Evolutionary conservation across 2,797 vertebrate species (phyloP), one percentile per base, ranked within the genome.

Genomic region (Acipenser transmontanus): DNA sequence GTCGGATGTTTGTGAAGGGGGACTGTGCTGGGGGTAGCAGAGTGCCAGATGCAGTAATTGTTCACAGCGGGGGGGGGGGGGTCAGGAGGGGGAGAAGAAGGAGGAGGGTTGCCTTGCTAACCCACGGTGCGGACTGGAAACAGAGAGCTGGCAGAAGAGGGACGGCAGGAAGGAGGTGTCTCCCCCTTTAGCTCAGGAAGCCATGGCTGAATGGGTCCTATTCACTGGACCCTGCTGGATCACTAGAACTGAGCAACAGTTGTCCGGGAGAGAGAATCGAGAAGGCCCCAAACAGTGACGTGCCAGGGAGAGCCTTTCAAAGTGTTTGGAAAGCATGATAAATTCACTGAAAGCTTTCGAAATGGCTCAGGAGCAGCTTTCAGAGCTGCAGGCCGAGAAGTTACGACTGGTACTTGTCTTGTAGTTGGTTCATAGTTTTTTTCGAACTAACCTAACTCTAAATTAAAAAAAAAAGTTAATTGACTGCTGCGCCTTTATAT

Each of bases 11-110:
- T 70, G 80, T 68, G 72, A 64, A 52, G 56, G 67, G 80, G 73
- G 49, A 49, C 8, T 13, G 50, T 9, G 59, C 9, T 20, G 51
- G 54, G 64, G 66, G 51, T 71, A 61, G 12, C 49, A 62, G 48
- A 50, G 65, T 57, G 57, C 70, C 80, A 82, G 81, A 87, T 84
- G 75, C 78, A 77, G 71, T 68, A 62, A 83, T 80, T 75, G 74
- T 77, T 84, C 70, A 71, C 82, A 82, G 73, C 74, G 68, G 61
- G 65, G 62, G 54, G 47, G n/a, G 0, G 6, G 7, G 69, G 59
- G 68, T 69, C 70, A 68, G 48, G 66, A 54, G 49, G 50, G 50
- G 65, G 68, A 13, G 59, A 66, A 68, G 57, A 65, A 9, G 49
- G 1, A 6, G 3, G 2, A 8, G 51, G 6, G 54, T 11, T 57